phyloP scores from a whole-genome alignment of 2,888 invertebrate genomes.

The Spilarctia lutea region DNA sequence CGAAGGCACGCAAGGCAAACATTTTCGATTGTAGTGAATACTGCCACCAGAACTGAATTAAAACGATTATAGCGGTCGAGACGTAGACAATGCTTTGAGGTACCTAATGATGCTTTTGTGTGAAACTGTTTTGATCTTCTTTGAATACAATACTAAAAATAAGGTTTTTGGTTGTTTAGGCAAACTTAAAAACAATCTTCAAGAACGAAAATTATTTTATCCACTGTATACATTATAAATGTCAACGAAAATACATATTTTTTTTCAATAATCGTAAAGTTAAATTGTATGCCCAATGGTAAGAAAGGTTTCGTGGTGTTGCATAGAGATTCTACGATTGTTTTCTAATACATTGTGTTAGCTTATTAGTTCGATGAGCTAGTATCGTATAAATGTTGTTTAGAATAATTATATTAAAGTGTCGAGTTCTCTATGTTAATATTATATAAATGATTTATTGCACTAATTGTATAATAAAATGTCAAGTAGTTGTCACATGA shows the following conservation, averaged over 20 bases:
- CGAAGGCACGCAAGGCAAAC: conserved; percentile 46
- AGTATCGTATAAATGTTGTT: too few relatives aligned
- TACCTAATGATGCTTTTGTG: conserved; percentile 48
- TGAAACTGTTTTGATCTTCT: conserved; percentile 33
- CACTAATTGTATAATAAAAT: too few relatives aligned
- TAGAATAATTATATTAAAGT: too few relatives aligned
- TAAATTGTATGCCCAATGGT: neutral
- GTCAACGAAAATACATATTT: neutral
- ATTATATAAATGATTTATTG: too few relatives aligned
- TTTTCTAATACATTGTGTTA: too few relatives aligned
- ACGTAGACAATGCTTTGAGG: conserved; percentile 36
- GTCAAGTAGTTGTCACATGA: too few relatives aligned
- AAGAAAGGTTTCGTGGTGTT: neutral
- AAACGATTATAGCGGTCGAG: conserved; percentile 23
- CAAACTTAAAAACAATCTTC: too few relatives aligned
- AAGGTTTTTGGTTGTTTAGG: neutral
- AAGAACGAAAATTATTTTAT: neutral
- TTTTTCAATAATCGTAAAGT: neutral
- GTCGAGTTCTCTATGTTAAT: too few relatives aligned
- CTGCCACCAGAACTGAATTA: conserved; percentile 29
- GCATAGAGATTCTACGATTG: too few relatives aligned
- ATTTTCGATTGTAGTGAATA: conserved; percentile 38
- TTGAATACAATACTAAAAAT: conserved; percentile 23
- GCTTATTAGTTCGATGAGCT: too few relatives aligned
- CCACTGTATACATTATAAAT: neutral